Evolutionary conservation across 2,113 vertebrate genomes (phyloP).

Genomic region (Reinhardtius hippoglossoides): DNA sequence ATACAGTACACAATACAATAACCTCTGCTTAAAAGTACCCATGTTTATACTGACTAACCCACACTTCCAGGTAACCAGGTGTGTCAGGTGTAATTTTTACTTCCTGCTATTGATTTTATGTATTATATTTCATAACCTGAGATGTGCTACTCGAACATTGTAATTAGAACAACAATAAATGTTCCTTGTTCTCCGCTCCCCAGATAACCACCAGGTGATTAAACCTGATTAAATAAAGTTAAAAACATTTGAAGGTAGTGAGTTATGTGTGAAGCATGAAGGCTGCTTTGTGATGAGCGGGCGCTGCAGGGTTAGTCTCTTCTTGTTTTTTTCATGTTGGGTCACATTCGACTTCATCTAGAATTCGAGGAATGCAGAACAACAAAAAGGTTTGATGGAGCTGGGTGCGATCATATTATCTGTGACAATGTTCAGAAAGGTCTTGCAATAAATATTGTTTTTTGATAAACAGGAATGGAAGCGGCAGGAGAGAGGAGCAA

Average conservation of each 20-base stretch:
- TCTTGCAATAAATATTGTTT: constrained; percentile 1
- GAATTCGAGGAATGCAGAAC: neutral
- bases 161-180: too few relatives aligned
- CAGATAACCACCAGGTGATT: too few relatives aligned
- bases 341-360: neutral
- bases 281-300: neutral
- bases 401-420: neutral
- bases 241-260: neutral
- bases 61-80: too few relatives aligned
- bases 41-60: too few relatives aligned
- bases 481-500: neutral
- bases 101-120: too few relatives aligned
- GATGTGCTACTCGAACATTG: too few relatives aligned
- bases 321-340: neutral
- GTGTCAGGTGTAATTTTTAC: too few relatives aligned
- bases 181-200: too few relatives aligned
- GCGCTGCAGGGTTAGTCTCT: neutral
- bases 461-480: neutral
- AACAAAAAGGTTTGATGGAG: constrained; percentile 4
- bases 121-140: too few relatives aligned
- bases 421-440: neutral
- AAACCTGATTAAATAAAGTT: neutral
- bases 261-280: neutral
- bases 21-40: too few relatives aligned
- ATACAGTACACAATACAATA: too few relatives aligned